These are phyloP conservation scores for Zhengitettix transpicula DNA, from an alignment of 2,888 invertebrate species.

Conservation along the genomic window DNA sequence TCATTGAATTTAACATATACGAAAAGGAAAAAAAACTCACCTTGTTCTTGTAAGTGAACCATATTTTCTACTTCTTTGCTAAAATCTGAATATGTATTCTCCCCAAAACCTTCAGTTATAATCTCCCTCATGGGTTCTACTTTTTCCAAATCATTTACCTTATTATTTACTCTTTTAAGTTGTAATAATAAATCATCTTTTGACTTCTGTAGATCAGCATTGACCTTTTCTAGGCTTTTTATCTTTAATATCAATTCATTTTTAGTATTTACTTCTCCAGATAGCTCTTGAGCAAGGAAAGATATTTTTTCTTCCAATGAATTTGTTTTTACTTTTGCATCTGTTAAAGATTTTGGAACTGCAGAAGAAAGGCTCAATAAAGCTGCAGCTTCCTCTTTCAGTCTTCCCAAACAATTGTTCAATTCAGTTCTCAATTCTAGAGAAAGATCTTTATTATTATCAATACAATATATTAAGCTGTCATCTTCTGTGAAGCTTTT, in stretches of 20 bases:
- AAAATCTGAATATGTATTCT: constrained; percentile 18
- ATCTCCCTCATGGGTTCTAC: constrained; percentile 25
- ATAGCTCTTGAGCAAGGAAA: constrained; percentile 2
- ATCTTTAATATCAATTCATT: background rate
- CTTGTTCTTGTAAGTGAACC: constrained; percentile 23
- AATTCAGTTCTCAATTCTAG: constrained; percentile 46
- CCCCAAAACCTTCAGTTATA: constrained; percentile 36
- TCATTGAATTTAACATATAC: too few relatives aligned
- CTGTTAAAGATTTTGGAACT: constrained; percentile 6
- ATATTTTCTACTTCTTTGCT: constrained; percentile 21
- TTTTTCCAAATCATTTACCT: constrained; percentile 1
- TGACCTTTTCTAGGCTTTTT: too few relatives aligned
- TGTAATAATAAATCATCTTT: too few relatives aligned
- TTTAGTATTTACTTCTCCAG: background rate
- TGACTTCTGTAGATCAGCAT: too few relatives aligned
- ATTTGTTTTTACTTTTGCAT: background rate
- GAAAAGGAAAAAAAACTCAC: constrained; percentile 15
- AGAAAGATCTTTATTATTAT: constrained; percentile 31
- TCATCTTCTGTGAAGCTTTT: constrained; percentile 44
- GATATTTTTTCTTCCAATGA: constrained; percentile 1
- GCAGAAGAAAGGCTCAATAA: constrained; percentile 41
- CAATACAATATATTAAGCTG: constrained; percentile 36
- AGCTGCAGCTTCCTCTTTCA: constrained; percentile 52
- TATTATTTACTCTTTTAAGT: background rate
- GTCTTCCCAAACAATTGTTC: constrained; percentile 44